Evolutionary conservation across 2,888 invertebrate species (phyloP).

Genomic region (Orthosia gracilis): DNA sequence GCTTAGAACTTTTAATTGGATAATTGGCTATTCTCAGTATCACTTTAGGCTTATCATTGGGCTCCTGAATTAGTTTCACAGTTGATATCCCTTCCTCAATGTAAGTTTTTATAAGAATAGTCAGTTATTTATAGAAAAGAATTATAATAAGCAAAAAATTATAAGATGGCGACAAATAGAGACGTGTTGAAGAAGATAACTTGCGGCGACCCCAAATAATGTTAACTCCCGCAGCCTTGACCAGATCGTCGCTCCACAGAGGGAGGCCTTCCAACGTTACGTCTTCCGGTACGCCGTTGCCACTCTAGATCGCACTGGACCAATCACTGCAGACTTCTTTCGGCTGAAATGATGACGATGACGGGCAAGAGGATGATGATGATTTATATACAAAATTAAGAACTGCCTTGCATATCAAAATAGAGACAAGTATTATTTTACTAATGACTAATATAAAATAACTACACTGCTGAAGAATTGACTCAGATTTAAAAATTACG

Average conservation of each 20-base stretch:
- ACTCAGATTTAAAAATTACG: background rate
- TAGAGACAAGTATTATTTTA: background rate
- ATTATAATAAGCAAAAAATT: too few relatives aligned
- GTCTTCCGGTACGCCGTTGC: too few relatives aligned
- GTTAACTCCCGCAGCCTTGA: too few relatives aligned
- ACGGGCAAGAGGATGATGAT: too few relatives aligned
- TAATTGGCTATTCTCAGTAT: conserved; percentile 4
- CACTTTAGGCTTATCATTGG: background rate
- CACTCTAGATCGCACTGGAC: too few relatives aligned
- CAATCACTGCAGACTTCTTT: too few relatives aligned
- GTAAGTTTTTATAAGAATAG: background rate
- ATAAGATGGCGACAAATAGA: background rate
- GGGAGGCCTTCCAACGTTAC: too few relatives aligned
- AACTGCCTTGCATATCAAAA: background rate
- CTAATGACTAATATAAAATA: background rate
- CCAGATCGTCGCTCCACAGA: too few relatives aligned
- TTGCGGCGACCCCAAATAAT: background rate
- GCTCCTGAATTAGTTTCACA: background rate
- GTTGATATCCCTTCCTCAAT: background rate
- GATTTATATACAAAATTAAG: background rate
- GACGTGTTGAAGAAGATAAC: background rate
- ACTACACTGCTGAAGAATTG: background rate
- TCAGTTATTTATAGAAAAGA: background rate
- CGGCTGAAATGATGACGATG: too few relatives aligned
- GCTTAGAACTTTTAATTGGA: conserved; percentile 31